Evolutionary conservation across 2,888 invertebrate species (phyloP).

Genomic region (Trisateles emortualis): DNA sequence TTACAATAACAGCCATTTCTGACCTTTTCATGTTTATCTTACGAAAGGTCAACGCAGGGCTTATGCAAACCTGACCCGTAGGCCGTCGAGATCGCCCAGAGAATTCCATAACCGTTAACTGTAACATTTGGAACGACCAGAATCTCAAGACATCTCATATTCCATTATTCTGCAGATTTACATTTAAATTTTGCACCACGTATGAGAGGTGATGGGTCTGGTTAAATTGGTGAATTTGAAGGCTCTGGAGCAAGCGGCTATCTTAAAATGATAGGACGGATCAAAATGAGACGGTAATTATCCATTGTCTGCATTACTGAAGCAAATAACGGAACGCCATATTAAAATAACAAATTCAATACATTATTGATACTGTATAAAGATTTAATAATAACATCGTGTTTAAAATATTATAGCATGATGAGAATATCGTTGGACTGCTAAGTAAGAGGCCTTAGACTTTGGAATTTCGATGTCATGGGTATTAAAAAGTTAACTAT

Average conservation of each 20-base stretch:
- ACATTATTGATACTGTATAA: not conserved
- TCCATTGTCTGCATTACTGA: constrained; percentile 40
- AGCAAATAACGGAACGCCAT: constrained; percentile 18
- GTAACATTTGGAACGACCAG: constrained; percentile 56
- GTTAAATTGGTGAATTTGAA: constrained; percentile 28
- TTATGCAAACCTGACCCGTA: constrained; percentile 66
- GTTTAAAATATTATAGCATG: not conserved
- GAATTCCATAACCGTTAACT: constrained; percentile 61
- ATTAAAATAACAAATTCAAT: not conserved
- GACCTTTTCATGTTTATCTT: constrained; percentile 51
- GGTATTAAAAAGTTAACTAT: not conserved
- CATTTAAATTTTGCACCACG: constrained; percentile 9
- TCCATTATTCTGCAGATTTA: constrained; percentile 33
- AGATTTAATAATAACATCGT: not conserved
- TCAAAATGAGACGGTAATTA: constrained; percentile 44
- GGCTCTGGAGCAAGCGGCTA: constrained; percentile 37
- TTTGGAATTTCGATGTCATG: not conserved
- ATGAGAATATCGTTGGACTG: not conserved
- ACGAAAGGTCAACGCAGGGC: constrained; percentile 47
- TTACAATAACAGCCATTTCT: constrained; percentile 41
- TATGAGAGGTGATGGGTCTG: constrained; percentile 36
- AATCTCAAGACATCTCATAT: constrained; percentile 35
- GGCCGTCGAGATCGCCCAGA: constrained; percentile 59
- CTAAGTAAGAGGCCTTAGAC: not conserved
- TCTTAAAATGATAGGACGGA: constrained; percentile 45